Evolutionary conservation across 2,797 vertebrate genomes (phyloP), one percentile per base, ranked within the genome.

Genomic region (Gallinago stenura): DNA sequence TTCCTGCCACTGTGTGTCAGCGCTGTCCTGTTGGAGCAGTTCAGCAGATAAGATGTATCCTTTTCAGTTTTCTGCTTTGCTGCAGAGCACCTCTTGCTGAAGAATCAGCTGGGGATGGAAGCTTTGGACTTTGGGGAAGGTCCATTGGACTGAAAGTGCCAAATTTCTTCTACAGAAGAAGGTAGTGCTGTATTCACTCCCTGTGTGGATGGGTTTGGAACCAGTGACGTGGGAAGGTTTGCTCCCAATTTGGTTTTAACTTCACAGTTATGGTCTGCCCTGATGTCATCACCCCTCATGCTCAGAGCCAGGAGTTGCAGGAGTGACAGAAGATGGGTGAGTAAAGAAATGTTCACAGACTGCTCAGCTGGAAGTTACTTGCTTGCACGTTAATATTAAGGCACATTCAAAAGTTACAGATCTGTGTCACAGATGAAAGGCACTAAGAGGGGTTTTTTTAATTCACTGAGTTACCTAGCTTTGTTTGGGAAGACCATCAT

Each of bases 11-110:
- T 1, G 3, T 21, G 35, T 3, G 3, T 43, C 30, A 16, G 56
- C 58, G 54, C 53, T 26, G 0, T 57, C 33, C 28, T 51, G 19
- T 24, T 46, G 60, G 66, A 41, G 18, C 41, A 12, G 14, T 43
- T 19, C 30, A 26, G 30, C 12, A 0, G 0, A 10, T 2, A 9
- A 50, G 53, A 4, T 60, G 35, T 51, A 11, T 56, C 41, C 53
- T 82, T 50, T 60, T 33, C 66, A 56, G 46, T 35, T 65, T 54
- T 56, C 18, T 12, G 2, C 57, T 73, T 75, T 13, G 58, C 26
- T 79, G n/a, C 19, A 5, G 69, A 33, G 12, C 43, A 16, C 8
- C 8, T 16, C 43, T 81, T 56, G 39, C 54, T 78, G 70, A 65
- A 71, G 41, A 85, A n/a, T 14, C 28, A 50, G 12, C 33, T 43